Evolutionary conservation across 2,113 vertebrate genomes (phyloP), one percentile per base, ranked within the genome.

Genomic region (Pachycephala philippinensis): DNA sequence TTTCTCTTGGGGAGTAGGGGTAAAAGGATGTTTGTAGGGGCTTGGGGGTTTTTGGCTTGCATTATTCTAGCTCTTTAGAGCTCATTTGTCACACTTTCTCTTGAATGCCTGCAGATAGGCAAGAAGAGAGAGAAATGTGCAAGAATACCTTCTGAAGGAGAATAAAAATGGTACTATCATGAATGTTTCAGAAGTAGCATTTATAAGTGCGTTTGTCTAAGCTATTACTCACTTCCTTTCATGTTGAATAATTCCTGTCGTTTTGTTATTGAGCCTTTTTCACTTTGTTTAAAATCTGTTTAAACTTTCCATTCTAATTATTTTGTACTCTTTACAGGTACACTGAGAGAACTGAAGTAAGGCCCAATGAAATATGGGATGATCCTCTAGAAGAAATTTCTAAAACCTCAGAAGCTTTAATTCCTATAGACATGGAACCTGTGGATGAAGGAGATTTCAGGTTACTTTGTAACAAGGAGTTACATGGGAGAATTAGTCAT

Each of bases 401-500:
- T 63, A 93, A 95, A 94, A 80, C 86, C 63, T 95, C 82, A 12
- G 89, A 93, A 91, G 8, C 11, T 72, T 91, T 95, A 68, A 84
- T 79, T 90, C 66, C 85, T 66, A 0, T 33, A 14, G 93, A 76
- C 24, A 2, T 37, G 84, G 89, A 95, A 72, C 39, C 63, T 65
- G 69, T 89, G 24, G n/a, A 91, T 71, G 81, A 77, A 85, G 76
- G 93, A 70, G 94, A 97, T 94, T 89, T 89, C 24, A 85, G 71
- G 20, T 97, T 91, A 33, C 76, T 97, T 54, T 91, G 66, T 74
- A 93, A 98, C 37, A 96, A 96, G 88, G 98, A 98, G 83, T 64
- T 98, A 12, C 76, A 96, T 94, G 99, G 98, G 37, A 96, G 94
- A 85, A 97, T 99, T 80, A 99, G 98, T 93, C 98, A 98, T 40